Conservation (phyloP, 2,888 invertebrate species). For the Erynnis tages region DNA sequence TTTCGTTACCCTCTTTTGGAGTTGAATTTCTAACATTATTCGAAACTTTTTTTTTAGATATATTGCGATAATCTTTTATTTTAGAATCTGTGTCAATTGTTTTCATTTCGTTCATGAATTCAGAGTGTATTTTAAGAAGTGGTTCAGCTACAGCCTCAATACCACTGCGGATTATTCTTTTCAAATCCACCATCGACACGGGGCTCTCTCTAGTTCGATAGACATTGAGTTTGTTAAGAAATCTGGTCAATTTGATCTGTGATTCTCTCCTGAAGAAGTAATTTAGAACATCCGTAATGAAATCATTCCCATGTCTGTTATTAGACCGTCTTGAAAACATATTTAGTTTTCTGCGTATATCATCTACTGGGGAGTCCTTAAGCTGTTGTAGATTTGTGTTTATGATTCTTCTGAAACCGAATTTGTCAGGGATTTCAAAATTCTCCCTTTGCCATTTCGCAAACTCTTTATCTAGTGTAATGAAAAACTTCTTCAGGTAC, state of each 20-base stretch:
- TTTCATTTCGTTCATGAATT: background rate
- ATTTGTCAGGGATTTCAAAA: conserved; percentile 38
- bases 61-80: background rate
- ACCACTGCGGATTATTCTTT: conserved; percentile 38
- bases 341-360: conserved; percentile 38
- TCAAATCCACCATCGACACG: conserved; percentile 35
- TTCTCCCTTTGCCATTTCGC: conserved; percentile 45
- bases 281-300: conserved; percentile 44
- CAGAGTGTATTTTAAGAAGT: background rate
- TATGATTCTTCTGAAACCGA: conserved; percentile 38
- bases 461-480: conserved; percentile 43
- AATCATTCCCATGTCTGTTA: too few relatives aligned
- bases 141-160: conserved; percentile 45
- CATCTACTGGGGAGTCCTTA: conserved; percentile 32
- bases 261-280: conserved; percentile 43
- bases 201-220: conserved; percentile 39
- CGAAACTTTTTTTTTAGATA: background rate
- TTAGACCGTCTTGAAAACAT: conserved; percentile 29
- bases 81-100: too few relatives aligned
- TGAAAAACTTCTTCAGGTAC: conserved; percentile 43
- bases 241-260: conserved; percentile 34
- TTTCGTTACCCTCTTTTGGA: background rate
- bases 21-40: background rate
- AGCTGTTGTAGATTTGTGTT: conserved; percentile 37
- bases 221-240: conserved; percentile 40